Base-by-base conservation (phyloP, 2,797 vertebrate species). In the Microchirus variegatus region DNA sequence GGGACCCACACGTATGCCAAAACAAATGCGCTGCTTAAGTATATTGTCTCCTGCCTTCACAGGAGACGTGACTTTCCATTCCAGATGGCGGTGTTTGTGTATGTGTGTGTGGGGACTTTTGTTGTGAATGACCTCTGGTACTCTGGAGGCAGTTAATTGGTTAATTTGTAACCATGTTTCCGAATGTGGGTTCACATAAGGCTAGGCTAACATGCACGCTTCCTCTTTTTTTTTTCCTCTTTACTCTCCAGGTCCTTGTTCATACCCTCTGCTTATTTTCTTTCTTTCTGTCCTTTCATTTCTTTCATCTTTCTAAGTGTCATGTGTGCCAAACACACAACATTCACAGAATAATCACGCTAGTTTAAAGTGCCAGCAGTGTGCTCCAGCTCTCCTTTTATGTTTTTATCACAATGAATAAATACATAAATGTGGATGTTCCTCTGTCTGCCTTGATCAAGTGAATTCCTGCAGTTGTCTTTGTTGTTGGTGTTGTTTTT, bases 91-190 rank as follows among this genome's bases (percentile, higher is more conserved):
- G 49, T 55, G 60, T 59, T 53, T 65, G 44, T 51, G 18, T 43
- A 45, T 36, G 22, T 59, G 65, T 53, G 59, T 36, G 22, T 59
- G 65, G 38, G 59, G 57, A 31, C 61, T 49, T 67, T 63, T 54
- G 47, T 48, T 64, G 54, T 55, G 49, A 84, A 61, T 74, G 47
- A 48, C 49, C 69, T 0, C 7, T 19, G 52, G 67, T 87, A 73
- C 84, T 83, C 46, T 55, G 31, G 61, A 77, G 58, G 50, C 42
- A 35, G 59, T 79, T 72, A 48, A 70, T 61, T 82, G 35, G 81
- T 87, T 86, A 80, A 89, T 87, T 67, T 81, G 59, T 84, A 83
- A 82, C 74, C 18, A 53, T 52, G 55, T 77, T 67, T 70, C 55
- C 45, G 41, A 56, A 60, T 38, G 19, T 47, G 31, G 41, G 62